Base-by-base conservation (phyloP, 2,888 invertebrate genomes). In the Cataglyphis altisquamis region DNA sequence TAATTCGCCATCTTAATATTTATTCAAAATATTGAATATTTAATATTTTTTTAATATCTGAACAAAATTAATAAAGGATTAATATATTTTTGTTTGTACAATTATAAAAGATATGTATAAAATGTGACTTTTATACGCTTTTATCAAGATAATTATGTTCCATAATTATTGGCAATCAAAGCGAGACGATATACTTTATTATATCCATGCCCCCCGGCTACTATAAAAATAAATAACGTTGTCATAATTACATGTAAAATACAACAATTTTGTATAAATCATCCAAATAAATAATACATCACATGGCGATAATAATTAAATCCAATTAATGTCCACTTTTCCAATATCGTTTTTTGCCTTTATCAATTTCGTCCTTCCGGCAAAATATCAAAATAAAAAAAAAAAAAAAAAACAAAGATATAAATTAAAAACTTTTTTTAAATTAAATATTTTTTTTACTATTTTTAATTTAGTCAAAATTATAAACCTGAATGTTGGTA, bases 171-270 rank as follows among this genome's bases (percentile, higher is more conserved):
- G 73, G 45, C 73, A 48, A 80, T 80, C 78, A 72, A 72, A 78
- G 36, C 32, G 72, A 29, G 72, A 18, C 72, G 12, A 45, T 80
- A 25, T 60, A 60, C 45, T 60, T 80, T 60, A 72, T 72, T 77
- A 70, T 45, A 18, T 15, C 25, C 60, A 25, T 60, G 45, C 39
- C 77, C 41, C 29, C 29, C n/a, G 77, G 72, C 73, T 48, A 25
- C 45, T 72, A 45, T 78, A 36, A 72, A 80, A 80, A 80, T 70
- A 80, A 80, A 80, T 72, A 72, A 80, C 32, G 45, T 78, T 57
- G 45, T 70, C 57, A 78, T 80, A 80, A 80, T 80, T 80, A 60
- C 60, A 45, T 48, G 45, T 78, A 29, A 68, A 68, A 80, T 60
- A 72, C 5, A 60, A 70, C 70, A 45, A 60, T 72, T 72, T 36